A percentile compares a stretch with the other conserved stretches of the same genome.
These are phyloP conservation scores for Trachemys scripta DNA, from an alignment of 2,113 vertebrate genomes.

Conservation along the genomic window DNA sequence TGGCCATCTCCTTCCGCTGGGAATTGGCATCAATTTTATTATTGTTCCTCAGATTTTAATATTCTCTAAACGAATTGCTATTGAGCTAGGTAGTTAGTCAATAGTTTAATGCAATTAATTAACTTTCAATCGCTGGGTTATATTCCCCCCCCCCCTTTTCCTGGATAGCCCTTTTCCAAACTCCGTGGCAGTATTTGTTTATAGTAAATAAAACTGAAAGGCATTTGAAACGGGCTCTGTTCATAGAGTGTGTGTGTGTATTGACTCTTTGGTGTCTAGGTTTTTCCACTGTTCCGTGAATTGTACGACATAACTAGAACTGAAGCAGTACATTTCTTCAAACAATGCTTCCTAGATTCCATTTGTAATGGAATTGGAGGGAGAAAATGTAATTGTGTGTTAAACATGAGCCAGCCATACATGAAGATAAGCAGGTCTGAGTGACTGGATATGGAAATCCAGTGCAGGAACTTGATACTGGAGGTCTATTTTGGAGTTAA, in stretches of 20 bases:
- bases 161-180: constrained; percentile 39
- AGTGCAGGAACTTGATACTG: constrained; percentile 50
- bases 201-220: constrained; percentile 39
- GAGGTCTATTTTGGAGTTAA: constrained; percentile 76
- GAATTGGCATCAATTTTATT: constrained; percentile 89
- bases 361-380: constrained; percentile 84
- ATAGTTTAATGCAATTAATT: constrained; percentile 90
- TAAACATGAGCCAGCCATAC: constrained; percentile 76
- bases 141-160: constrained; percentile 22
- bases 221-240: not conserved
- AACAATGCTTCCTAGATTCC: constrained; percentile 83
- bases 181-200: constrained; percentile 34
- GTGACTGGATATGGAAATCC: constrained; percentile 78
- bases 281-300: constrained; percentile 75
- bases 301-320: constrained; percentile 80
- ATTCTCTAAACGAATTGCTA: constrained; percentile 88
- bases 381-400: constrained; percentile 84
- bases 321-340: constrained; percentile 84
- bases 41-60: constrained; percentile 88
- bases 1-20: constrained; percentile 85
- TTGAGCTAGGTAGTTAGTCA: constrained; percentile 86
- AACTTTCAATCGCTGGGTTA: constrained; percentile 81
- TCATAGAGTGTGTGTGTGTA: not conserved
- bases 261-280: constrained; percentile 75
- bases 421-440: constrained; percentile 79